Base-by-base conservation (phyloP, 2,888 invertebrate genomes). In the Leptopterna dolabrata region DNA sequence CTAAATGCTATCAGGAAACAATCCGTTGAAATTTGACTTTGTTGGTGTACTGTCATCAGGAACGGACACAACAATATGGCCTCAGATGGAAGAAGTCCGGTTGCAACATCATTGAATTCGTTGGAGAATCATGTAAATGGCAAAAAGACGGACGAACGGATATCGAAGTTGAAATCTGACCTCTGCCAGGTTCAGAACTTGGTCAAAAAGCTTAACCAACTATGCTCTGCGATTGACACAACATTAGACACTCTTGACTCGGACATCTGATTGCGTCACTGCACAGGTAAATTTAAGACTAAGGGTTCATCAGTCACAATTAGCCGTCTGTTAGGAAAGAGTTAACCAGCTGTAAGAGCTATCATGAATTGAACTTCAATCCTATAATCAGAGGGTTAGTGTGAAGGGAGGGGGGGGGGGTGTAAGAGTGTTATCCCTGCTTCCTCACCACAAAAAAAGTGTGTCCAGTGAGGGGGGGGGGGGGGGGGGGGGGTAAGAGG, bases 191-290 rank as follows among this genome's bases (percentile, higher is more conserved):
- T 73, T 36, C 78, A 41, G 41, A 45, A 27, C 78, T 45, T 24
- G 4, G 41, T 78, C 9, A 41, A 78, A 45, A 41, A 78, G 27
- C 78, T 78, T 19, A 45, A 78, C 24, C 43, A 76, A 11, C 41
- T 73, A 6, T 85, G 85, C 30, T 73, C 85, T 3, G 43, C 71
- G 27, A 85, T 85, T 14, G 85, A 85, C 27, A 14, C 73, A 30
- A 36, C 45, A 2, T 73, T 85, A 29, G 85, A 71, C 45, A 27
- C 85, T 13, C 30, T 85, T 13, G 85, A 85, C 30, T 41, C 45
- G 2, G 85, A 85, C 55, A 85, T 85, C 19, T 85, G 45, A 83
- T 13, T 36, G 36, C 36, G 36, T 36, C 4, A 36, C 36, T 36
- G 7, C 36, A 7, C 36, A n/a, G n/a, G n/a, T n/a, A n/a, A n/a